Evolutionary conservation across 2,888 invertebrate genomes (phyloP), one percentile per base, ranked within the genome.

Genomic region (Muscina levida): DNA sequence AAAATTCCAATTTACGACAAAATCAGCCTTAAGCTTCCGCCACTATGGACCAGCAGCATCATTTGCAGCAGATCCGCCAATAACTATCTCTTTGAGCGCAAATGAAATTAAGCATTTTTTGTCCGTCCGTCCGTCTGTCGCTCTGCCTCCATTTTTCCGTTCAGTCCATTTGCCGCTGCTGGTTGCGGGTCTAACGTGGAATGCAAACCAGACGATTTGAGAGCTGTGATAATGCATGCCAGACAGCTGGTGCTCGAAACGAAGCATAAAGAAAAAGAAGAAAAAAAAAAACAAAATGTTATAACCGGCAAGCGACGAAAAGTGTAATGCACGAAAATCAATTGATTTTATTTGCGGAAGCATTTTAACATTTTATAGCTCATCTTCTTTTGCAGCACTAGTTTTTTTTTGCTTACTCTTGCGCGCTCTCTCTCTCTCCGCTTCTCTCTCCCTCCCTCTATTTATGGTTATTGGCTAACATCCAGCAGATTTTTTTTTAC

Each of bases 1-100:
- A 82, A 74, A 77, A 82, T 74, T 42, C 62, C 73, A 74, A 67
- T 74, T 71, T 70, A 67, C 74, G 46, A 62, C 65, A 72, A 59
- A 79, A 72, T 46, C 59, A 77, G 72, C 74, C 72, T 66, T 10
- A 51, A 59, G 72, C 44, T 62, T 62, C 19, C 39, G 39, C 13
- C 2, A 59, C 42, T 17, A 17, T 31, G 37, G 17, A 19, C 1
- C 65, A 46, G 19, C 37, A 37, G 42, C 44, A 67, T 68, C 53
- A 68, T 68, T 68, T 68, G 53, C 53, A 39, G 8, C 68, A 51
- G 59, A 67, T n/a, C 44, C 15, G 46, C 39, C 59, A 51, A 48
- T 56, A 74, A 57, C 65, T 72, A 48, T 82, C 65, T 42, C 44
- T 71, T 51, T 44, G n/a, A 39, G 42, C 42, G 15, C 19, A 31